phyloP scores from a whole-genome alignment of 2,113 vertebrate genomes.

The Anarhynchus alexandrinus region DNA sequence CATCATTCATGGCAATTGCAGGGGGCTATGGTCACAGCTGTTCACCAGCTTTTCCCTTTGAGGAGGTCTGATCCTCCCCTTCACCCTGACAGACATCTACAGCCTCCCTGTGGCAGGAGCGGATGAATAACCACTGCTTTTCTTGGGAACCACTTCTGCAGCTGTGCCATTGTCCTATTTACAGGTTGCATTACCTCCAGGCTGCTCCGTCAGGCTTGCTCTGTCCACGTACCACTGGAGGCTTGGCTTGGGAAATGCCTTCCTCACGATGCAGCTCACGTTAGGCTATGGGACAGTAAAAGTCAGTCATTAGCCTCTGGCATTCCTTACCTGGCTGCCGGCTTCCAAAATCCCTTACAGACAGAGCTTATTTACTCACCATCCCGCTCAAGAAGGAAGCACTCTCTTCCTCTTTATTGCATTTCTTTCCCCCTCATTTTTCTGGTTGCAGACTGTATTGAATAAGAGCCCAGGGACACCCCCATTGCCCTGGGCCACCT shows the following conservation, averaged over 20 bases:
- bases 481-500: rapidly evolving
- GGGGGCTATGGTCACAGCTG: neutral
- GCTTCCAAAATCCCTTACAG: neutral
- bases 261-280: neutral
- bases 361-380: neutral
- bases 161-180: rapidly evolving
- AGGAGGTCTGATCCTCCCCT: neutral
- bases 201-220: neutral
- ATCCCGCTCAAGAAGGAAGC: neutral
- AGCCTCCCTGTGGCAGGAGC: neutral
- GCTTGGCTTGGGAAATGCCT: constrained; percentile 35
- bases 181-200: constrained; percentile 10
- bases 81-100: rapidly evolving
- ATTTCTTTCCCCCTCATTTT: neutral
- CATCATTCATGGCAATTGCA: neutral
- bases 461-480: neutral
- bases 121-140: neutral
- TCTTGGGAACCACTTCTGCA: neutral
- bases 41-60: neutral
- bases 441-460: neutral
- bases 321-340: neutral
- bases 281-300: neutral
- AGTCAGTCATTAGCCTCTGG: neutral
- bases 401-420: neutral
- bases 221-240: neutral